A percentile compares a stretch with the other conserved stretches of the same genome.
Evolutionary conservation across 2,113 vertebrate species (phyloP).

Genomic region (Pelvicachromis taeniatus): DNA sequence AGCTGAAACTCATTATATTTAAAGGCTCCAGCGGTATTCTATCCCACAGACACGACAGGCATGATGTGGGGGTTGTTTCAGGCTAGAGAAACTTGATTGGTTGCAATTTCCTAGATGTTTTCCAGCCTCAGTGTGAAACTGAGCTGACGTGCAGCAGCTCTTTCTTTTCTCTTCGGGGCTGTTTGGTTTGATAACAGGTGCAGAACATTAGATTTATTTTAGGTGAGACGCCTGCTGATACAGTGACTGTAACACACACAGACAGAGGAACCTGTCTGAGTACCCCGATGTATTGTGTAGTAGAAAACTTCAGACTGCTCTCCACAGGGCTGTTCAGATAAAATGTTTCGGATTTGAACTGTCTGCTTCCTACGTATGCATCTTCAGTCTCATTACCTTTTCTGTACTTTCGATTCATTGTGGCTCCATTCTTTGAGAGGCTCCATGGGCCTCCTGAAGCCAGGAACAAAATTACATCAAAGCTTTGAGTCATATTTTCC

Average conservation of each 20-base stretch:
- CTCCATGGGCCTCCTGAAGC: neutral
- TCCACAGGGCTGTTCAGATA: neutral
- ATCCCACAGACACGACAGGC: neutral
- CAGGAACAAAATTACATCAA: neutral
- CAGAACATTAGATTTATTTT: neutral
- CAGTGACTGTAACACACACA: neutral
- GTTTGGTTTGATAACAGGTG: neutral
- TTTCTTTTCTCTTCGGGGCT: neutral
- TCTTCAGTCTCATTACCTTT: neutral
- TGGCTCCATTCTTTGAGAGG: neutral
- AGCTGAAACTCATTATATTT: neutral
- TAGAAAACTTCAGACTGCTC: neutral
- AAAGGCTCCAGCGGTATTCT: neutral
- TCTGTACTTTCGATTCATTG: neutral
- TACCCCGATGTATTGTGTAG: neutral
- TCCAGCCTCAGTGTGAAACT: neutral
- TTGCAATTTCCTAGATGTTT: neutral
- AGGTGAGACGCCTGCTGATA: neutral
- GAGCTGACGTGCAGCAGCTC: neutral
- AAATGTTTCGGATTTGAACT: neutral
- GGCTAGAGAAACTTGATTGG: neutral
- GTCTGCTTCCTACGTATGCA: neutral
- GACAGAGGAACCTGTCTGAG: neutral
- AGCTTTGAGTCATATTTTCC: neutral
- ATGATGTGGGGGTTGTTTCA: neutral